Evolutionary conservation across 2,113 vertebrate genomes (phyloP), one percentile per base, ranked within the genome.

Genomic region (Apus apus): DNA sequence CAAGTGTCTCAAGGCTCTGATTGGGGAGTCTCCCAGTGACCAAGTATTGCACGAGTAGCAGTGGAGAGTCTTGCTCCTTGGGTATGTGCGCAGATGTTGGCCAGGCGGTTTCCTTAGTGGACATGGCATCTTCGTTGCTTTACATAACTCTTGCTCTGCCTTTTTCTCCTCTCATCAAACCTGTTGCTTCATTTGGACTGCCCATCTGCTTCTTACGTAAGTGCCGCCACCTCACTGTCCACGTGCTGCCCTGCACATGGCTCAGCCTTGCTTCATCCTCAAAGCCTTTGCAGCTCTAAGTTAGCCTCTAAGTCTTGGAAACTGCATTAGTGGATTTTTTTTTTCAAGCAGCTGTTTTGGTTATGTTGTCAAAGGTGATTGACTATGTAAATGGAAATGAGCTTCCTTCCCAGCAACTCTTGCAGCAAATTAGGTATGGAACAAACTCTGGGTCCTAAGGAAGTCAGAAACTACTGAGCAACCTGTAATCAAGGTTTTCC

Each of bases 401-500:
- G 50, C 93, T 96, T 91, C 89, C 90, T 96, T 94, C 96, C 89
- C 90, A 73, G 66, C 84, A 97, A 83, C 85, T 74, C 82, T 94
- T 94, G 87, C 87, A 89, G 43, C 91, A 94, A 75, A 95, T 95
- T 83, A 97, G 70, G 65, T 73, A 53, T 67, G 80, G 92, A 93
- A 89, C 74, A 88, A 96, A 75, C 84, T 68, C 90, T 93, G 85
- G 83, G 65, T 97, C 83, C 91, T 75, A 84, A 60, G 83, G 85
- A 94, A 93, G 94, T 93, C 77, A 89, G 89, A 96, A 97, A 94
- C 84, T 92, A 89, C 77, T 79, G 85, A 97, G 92, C 92, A 92
- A 92, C 89, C 96, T 91, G 77, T 97, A 98, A 97, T 97, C 97
- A 97, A 96, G 84, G 73, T 93, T 97, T 94, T 95, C 88, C 87